These are phyloP conservation scores for Girardinus metallicus DNA, from an alignment of 2,797 vertebrate species.

Conservation along the genomic window DNA sequence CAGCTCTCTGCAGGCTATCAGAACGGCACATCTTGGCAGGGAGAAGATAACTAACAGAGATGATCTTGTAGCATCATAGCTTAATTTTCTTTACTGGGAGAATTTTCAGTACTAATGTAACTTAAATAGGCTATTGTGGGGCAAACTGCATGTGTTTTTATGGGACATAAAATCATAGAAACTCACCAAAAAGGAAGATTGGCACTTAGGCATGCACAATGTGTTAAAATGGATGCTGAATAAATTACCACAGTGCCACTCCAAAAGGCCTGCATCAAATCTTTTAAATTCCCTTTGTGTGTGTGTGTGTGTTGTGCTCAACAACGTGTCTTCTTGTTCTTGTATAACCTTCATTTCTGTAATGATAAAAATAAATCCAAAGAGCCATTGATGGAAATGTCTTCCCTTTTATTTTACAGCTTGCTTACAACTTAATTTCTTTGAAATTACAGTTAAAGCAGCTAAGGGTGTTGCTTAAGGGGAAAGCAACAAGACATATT, in stretches of 20 bases:
- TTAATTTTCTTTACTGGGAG: conserved; percentile 79
- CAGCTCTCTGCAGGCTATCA: conserved; percentile 71
- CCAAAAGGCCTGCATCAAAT: conserved; percentile 60
- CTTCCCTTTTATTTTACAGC: not conserved
- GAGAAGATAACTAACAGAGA: conserved; percentile 77
- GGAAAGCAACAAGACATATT: not conserved
- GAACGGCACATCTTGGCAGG: conserved; percentile 64
- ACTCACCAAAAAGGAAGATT: conserved; percentile 78
- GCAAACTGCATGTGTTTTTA: conserved; percentile 69
- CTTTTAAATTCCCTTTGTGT: conserved; percentile 23
- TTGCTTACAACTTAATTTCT: conserved; percentile 10
- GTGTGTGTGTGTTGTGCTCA: not conserved
- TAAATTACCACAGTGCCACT: conserved; percentile 77
- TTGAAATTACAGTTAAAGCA: not conserved
- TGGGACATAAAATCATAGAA: conserved; percentile 78
- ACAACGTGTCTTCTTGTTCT: not conserved
- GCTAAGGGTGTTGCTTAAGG: not conserved
- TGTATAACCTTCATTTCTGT: not conserved
- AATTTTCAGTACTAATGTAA: conserved; percentile 75
- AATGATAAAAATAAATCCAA: conserved; percentile 21
- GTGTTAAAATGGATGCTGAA: conserved; percentile 73
- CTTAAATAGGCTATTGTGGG: conserved; percentile 80
- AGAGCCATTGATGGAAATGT: not conserved
- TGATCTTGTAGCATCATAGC: conserved; percentile 74
- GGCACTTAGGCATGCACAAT: conserved; percentile 74